Conservation (phyloP, 2,113 vertebrate species). For the Chaetorhynchus papuensis region DNA sequence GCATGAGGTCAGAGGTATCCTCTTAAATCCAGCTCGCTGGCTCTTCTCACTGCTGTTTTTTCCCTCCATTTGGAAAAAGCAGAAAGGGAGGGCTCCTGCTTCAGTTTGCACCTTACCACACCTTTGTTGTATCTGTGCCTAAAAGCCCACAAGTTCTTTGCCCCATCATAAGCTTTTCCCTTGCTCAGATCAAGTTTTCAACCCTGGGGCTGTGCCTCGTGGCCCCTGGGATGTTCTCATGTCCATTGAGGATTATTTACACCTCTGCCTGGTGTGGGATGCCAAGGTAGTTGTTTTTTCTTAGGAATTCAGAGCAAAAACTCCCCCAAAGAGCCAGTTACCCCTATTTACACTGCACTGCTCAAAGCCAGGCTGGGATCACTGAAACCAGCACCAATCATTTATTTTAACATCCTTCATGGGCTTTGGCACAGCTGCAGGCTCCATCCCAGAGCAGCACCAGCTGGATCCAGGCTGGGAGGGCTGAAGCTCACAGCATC, state of each 20-base stretch:
- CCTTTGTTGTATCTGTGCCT: neutral
- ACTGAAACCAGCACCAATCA: neutral
- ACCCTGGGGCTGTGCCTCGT: rapidly evolving
- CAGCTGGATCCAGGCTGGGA: neutral
- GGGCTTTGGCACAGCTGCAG: neutral
- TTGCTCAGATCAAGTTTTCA: neutral
- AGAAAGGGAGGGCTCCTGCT: neutral
- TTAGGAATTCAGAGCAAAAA: neutral
- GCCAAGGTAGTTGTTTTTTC: neutral
- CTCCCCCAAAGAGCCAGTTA: neutral
- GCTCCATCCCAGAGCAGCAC: neutral
- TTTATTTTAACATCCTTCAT: neutral
- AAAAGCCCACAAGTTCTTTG: neutral
- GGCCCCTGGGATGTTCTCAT: rapidly evolving
- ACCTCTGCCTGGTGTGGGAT: rapidly evolving
- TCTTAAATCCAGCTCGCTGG: rapidly evolving
- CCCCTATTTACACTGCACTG: rapidly evolving
- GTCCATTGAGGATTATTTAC: neutral
- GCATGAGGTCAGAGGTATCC: neutral
- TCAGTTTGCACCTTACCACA: rapidly evolving
- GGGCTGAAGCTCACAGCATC: neutral
- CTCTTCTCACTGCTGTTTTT: neutral
- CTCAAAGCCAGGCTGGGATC: neutral
- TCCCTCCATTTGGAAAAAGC: neutral
- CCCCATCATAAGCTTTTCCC: neutral